phyloP scores from a whole-genome alignment of 2,113 vertebrate species.

The Muntiacus reevesi region DNA sequence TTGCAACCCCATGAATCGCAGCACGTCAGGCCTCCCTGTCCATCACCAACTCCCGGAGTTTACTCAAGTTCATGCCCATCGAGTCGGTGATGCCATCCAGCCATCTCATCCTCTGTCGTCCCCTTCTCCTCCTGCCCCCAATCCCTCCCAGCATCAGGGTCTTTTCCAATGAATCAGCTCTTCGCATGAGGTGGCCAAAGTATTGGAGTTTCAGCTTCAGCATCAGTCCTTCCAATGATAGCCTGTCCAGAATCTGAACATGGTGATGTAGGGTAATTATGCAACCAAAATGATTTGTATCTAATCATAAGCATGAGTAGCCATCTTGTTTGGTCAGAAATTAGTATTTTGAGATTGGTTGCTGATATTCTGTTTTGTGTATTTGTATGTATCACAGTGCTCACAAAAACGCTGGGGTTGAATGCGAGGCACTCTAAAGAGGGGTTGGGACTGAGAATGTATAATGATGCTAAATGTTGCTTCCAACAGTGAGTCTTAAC shows the following conservation, averaged over 20 bases:
- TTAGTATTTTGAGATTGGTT: background rate
- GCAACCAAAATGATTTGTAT: background rate
- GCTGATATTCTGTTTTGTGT: background rate
- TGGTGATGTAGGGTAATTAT: background rate
- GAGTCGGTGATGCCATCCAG: too few species aligned
- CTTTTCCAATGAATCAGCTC: too few species aligned
- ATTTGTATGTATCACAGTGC: background rate
- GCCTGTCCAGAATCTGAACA: background rate
- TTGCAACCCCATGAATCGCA: too few species aligned
- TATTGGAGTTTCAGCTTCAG: too few species aligned
- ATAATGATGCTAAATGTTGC: background rate
- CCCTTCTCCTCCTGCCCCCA: too few species aligned
- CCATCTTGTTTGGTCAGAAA: background rate
- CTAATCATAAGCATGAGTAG: background rate
- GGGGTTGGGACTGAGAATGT: rapidly evolving
- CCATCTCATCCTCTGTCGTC: too few species aligned
- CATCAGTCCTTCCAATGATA: too few species aligned
- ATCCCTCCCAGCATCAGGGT: too few species aligned
- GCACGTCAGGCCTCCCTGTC: too few species aligned
- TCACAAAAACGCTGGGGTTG: background rate
- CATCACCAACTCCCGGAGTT: too few species aligned
- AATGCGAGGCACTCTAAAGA: background rate
- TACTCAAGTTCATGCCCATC: too few species aligned
- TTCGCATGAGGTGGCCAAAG: too few species aligned
- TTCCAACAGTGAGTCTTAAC: background rate